Evolutionary conservation across 2,888 invertebrate species (phyloP).

Genomic region (Campoplex nolae): DNA sequence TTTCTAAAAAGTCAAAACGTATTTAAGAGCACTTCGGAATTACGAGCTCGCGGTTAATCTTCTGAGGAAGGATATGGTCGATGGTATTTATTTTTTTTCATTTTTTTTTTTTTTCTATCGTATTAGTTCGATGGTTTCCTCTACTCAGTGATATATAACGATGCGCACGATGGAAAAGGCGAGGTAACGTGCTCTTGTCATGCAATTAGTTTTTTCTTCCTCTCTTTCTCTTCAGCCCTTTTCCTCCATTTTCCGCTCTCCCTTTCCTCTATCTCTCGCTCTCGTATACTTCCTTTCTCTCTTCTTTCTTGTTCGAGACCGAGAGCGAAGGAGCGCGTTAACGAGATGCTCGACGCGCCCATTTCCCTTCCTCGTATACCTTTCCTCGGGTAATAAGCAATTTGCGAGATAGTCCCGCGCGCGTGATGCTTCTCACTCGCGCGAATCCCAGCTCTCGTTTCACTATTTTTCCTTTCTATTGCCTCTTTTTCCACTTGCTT

Average conservation of each 20-base stretch:
- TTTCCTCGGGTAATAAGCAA: constrained; percentile 65
- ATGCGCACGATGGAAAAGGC: constrained; percentile 37
- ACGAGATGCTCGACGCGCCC: constrained; percentile 71
- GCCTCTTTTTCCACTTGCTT: constrained; percentile 36
- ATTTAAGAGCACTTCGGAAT: background rate
- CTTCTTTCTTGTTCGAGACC: constrained; percentile 37
- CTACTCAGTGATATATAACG: background rate
- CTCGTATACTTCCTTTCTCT: background rate
- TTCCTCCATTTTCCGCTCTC: too few relatives aligned
- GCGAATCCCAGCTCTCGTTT: constrained; percentile 45
- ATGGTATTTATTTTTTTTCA: background rate
- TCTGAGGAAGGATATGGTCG: too few relatives aligned
- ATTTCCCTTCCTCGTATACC: constrained; percentile 38
- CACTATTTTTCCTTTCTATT: constrained; percentile 18
- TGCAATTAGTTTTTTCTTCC: constrained; percentile 60
- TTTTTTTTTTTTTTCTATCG: background rate
- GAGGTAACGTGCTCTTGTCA: constrained; percentile 57
- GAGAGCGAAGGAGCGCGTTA: constrained; percentile 66
- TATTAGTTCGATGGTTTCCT: background rate
- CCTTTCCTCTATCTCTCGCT: constrained; percentile 2
- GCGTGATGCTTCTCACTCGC: constrained; percentile 36
- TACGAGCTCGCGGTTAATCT: background rate
- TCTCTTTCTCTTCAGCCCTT: constrained; percentile 3
- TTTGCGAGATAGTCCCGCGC: constrained; percentile 47
- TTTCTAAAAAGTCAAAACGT: too few relatives aligned